A percentile compares a stretch with the other conserved stretches of the same genome.
Conservation (phyloP, 2,888 invertebrate species). For the Dendrolimus pini region DNA sequence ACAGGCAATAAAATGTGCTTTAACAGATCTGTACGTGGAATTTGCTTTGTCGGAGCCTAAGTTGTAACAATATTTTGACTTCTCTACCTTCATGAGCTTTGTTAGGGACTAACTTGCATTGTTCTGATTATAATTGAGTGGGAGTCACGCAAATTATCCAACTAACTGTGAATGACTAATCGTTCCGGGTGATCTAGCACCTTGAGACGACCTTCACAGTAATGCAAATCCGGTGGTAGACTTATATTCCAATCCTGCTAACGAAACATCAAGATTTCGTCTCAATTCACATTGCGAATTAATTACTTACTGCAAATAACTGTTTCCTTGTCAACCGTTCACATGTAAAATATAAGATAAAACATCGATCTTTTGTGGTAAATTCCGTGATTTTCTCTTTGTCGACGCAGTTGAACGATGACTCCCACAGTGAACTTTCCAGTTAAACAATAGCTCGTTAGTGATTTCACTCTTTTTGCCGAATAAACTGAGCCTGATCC, state of each 20-base stretch:
- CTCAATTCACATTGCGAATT: no score
- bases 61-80: not conserved
- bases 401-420: conserved; percentile 15
- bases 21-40: no score
- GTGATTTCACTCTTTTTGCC: conserved; percentile 72
- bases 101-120: not conserved
- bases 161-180: conserved; percentile 18
- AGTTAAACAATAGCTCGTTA: conserved; percentile 60
- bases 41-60: no score
- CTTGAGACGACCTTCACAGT: conserved; percentile 42
- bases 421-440: conserved; percentile 66
- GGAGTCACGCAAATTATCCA: conserved; percentile 17
- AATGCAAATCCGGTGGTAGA: conserved; percentile 17
- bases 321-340: conserved; percentile 10
- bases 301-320: no score
- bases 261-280: not conserved
- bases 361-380: conserved; percentile 31
- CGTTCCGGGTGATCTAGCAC: conserved; percentile 38
- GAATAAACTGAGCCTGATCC: conserved; percentile 31
- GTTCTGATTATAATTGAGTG: conserved; percentile 14
- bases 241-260: not conserved
- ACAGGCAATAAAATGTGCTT: no score
- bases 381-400: conserved; percentile 54
- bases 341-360: conserved; percentile 18
- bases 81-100: not conserved